A percentile compares a stretch with the other conserved stretches of the same genome.
phyloP scores from a whole-genome alignment of 2,113 vertebrate genomes.

The Acanthisitta chloris region DNA sequence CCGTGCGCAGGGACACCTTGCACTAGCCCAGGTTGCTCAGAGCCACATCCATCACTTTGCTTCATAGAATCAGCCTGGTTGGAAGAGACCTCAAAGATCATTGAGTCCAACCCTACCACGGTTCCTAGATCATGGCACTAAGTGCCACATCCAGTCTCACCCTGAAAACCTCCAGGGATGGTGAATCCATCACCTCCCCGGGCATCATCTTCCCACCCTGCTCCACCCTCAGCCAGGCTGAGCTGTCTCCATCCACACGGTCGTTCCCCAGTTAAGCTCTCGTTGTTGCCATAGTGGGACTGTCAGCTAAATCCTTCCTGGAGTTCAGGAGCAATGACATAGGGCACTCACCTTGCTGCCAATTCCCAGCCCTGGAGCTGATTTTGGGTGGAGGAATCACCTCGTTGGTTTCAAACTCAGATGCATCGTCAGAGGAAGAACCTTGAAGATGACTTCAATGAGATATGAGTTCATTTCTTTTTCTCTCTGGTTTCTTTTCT shows the following conservation, averaged over 20 bases:
- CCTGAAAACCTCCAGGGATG: too few relatives aligned
- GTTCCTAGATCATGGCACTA: too few relatives aligned
- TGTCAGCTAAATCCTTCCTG: background rate
- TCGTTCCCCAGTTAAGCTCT: background rate
- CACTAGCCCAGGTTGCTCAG: background rate
- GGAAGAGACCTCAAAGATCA: too few relatives aligned
- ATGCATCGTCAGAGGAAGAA: background rate
- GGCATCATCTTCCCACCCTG: background rate
- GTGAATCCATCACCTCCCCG: too few relatives aligned
- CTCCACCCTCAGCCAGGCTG: rapidly evolving
- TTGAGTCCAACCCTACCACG: too few relatives aligned
- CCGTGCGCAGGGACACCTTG: background rate
- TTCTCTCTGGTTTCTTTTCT: background rate
- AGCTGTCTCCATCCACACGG: background rate
- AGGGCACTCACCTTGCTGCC: background rate
- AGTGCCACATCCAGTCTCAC: too few relatives aligned
- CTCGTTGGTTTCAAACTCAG: background rate
- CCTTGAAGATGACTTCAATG: background rate
- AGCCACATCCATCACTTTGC: background rate
- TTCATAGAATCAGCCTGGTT: too few relatives aligned
- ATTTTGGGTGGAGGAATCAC: background rate
- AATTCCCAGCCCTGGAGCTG: background rate
- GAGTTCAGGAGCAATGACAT: rapidly evolving
- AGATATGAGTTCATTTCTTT: background rate
- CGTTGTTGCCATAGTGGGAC: background rate